Evolutionary conservation across 2,113 vertebrate genomes (phyloP).

Genomic region (Vombatus ursinus): DNA sequence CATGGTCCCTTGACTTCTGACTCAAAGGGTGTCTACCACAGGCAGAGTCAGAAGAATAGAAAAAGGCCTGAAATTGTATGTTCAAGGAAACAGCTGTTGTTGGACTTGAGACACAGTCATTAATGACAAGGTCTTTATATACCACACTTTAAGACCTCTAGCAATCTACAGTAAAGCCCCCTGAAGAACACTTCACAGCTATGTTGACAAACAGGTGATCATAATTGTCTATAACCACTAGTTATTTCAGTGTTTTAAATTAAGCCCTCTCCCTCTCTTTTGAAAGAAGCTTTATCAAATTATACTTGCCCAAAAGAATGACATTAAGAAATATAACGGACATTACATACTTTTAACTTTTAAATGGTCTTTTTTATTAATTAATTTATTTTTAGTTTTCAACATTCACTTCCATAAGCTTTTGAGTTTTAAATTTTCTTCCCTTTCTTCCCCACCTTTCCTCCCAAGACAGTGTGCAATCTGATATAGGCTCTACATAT

Average conservation of each 20-base stretch:
- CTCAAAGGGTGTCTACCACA: background rate
- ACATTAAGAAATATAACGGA: background rate
- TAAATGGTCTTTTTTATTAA: too few species aligned
- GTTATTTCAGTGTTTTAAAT: background rate
- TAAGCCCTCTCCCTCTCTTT: background rate
- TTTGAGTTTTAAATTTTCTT: too few species aligned
- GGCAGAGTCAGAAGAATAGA: background rate
- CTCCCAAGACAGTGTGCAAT: too few species aligned
- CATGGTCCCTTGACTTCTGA: background rate
- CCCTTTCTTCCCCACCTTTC: too few species aligned
- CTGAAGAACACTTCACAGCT: background rate
- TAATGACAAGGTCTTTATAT: background rate
- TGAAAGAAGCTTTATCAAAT: background rate
- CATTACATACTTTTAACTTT: background rate
- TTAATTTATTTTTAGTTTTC: too few species aligned
- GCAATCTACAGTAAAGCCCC: background rate
- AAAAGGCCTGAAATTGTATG: background rate
- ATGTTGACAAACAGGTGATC: background rate
- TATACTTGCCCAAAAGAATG: background rate
- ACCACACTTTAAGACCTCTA: background rate
- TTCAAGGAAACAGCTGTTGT: background rate
- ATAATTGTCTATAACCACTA: background rate
- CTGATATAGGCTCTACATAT: too few species aligned
- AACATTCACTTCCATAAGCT: too few species aligned
- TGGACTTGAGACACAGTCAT: background rate